phyloP scores from a whole-genome alignment of 2,797 vertebrate genomes.

The Tragelaphus eurycerus region DNA sequence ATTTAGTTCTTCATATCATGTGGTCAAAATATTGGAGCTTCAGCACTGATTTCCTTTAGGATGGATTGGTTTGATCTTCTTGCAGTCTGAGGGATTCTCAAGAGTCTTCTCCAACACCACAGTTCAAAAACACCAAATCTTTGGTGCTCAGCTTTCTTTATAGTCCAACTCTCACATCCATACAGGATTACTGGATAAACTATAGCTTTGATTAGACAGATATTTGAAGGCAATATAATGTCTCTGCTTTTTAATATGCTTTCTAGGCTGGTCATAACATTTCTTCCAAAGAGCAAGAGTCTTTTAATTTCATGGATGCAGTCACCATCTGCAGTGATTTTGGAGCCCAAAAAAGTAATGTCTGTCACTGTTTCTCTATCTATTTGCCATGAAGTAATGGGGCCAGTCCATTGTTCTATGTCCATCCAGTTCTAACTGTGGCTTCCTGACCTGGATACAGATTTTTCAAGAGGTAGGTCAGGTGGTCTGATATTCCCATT shows the following conservation, averaged over 20 bases:
- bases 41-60: background rate
- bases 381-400: background rate
- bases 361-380: background rate
- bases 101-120: background rate
- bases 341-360: background rate
- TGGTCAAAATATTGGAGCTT: background rate
- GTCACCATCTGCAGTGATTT: background rate
- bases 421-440: background rate
- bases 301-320: background rate
- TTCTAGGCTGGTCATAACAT: background rate
- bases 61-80: background rate
- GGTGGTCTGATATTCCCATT: background rate
- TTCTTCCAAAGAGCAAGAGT: background rate
- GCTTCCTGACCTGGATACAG: background rate
- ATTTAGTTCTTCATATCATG: background rate
- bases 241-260: background rate
- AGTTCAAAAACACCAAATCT: background rate
- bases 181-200: background rate
- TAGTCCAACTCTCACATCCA: background rate
- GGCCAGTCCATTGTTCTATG: background rate
- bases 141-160: background rate
- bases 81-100: background rate
- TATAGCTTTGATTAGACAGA: background rate
- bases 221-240: background rate
- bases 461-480: background rate